phyloP scores from a whole-genome alignment of 2,113 vertebrate genomes.

The Gymnocephalus cernua region DNA sequence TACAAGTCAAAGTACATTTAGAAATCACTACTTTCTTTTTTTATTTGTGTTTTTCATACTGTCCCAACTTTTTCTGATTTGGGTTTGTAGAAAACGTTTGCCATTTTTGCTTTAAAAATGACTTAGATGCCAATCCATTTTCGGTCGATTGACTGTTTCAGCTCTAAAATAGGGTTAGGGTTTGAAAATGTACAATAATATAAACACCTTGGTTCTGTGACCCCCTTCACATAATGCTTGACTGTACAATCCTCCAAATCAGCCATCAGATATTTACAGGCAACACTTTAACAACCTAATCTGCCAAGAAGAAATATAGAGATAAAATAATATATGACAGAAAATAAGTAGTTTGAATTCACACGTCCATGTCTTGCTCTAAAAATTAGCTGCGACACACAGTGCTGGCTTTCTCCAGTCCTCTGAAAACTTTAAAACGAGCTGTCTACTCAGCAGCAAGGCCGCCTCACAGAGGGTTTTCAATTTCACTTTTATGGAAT shows the following conservation, averaged over 20 bases:
- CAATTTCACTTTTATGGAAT: slow-evolving; percentile 88
- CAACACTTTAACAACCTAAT: slow-evolving; percentile 33
- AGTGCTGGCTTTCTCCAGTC: slow-evolving; percentile 52
- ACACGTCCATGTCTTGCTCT: slow-evolving; percentile 15
- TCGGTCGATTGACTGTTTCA: background rate
- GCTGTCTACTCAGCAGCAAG: slow-evolving; percentile 80
- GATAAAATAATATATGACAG: slow-evolving; percentile 49
- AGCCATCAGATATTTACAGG: slow-evolving; percentile 30
- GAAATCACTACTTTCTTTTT: too few relatives aligned
- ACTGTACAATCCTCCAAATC: slow-evolving; percentile 15
- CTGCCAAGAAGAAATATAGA: slow-evolving; percentile 57
- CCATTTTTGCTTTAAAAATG: background rate
- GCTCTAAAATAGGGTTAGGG: background rate
- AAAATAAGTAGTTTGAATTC: slow-evolving; percentile 49
- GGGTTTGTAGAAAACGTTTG: background rate
- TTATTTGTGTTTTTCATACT: too few relatives aligned
- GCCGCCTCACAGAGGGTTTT: slow-evolving; percentile 80
- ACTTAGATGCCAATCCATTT: background rate
- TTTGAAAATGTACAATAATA: background rate
- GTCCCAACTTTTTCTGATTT: too few relatives aligned
- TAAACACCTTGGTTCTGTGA: background rate
- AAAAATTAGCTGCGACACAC: slow-evolving; percentile 73
- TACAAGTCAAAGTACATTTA: too few relatives aligned
- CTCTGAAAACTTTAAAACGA: slow-evolving; percentile 80
- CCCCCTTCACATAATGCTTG: background rate